These are phyloP conservation scores for Crambe crambe DNA, from an alignment of 37 sponge, comb jelly and placozoan genomes.

Conservation along the genomic window DNA sequence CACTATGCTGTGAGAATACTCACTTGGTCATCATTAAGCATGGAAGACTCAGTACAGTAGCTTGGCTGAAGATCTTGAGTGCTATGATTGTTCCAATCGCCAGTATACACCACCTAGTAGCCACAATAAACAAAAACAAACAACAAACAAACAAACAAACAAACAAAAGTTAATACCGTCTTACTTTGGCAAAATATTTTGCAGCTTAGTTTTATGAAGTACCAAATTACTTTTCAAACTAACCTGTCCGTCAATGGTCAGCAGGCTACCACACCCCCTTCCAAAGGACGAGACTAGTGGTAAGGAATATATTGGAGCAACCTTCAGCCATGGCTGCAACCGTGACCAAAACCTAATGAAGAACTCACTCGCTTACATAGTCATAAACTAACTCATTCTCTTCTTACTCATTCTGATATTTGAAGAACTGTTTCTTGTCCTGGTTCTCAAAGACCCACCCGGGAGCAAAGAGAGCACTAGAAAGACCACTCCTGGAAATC, in stretches of 20 bases:
- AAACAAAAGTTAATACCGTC: too few species aligned
- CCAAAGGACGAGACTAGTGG: constrained; percentile 78
- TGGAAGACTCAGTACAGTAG: constrained; percentile 33
- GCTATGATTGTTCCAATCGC: constrained; percentile 79
- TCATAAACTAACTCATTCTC: not conserved
- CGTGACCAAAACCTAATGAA: constrained; percentile 69
- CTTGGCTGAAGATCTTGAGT: constrained; percentile 81
- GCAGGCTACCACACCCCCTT: constrained; percentile 57
- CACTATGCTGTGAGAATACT: not conserved
- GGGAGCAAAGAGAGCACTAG: constrained; percentile 97
- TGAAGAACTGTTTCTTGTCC: constrained; percentile 66
- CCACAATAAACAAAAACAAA: too few species aligned
- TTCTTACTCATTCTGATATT: constrained; percentile 79
- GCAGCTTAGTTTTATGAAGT: too few species aligned
- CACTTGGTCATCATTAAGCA: constrained; percentile 2
- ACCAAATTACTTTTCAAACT: too few species aligned
- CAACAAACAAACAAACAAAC: too few species aligned
- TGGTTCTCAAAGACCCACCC: constrained; percentile 98
- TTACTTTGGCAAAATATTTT: too few species aligned
- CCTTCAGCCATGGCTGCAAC: constrained; percentile 34
- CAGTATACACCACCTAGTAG: constrained; percentile 48
- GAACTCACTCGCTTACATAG: not conserved
- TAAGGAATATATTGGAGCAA: constrained; percentile 7
- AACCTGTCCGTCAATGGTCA: constrained; percentile 74
- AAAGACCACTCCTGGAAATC: constrained; percentile 64